Conservation (phyloP, 2,888 invertebrate genomes). For the Entomobrya proxima region DNA sequence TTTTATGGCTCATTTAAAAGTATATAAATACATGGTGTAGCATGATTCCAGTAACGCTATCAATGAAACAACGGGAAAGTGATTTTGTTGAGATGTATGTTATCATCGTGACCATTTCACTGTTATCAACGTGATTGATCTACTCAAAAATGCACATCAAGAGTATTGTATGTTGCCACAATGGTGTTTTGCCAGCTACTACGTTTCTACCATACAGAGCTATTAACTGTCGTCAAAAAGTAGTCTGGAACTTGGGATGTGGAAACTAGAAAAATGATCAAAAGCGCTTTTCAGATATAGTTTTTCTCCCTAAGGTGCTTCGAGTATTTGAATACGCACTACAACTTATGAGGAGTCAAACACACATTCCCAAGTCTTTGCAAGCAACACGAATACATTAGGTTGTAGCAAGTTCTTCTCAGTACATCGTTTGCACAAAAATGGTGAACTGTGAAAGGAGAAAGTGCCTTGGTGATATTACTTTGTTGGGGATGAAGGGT, state of each 20-base stretch:
- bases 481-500: no score
- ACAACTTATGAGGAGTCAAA: no score
- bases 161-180: background rate
- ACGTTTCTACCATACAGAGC: background rate
- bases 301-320: no score
- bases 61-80: background rate
- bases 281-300: no score
- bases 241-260: no score
- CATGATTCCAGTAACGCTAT: background rate
- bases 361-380: no score
- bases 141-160: background rate
- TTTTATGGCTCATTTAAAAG: background rate
- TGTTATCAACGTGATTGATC: conserved; percentile 11
- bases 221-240: no score
- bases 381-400: no score
- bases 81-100: background rate
- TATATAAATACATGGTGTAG: background rate
- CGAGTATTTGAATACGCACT: no score
- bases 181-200: background rate
- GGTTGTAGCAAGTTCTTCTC: no score
- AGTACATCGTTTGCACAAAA: background rate
- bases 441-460: background rate
- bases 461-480: background rate
- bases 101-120: conserved; percentile 1
- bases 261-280: no score